Evolutionary conservation across 2,797 vertebrate genomes (phyloP), one percentile per base, ranked within the genome.

Genomic region (Nyctibius grandis): DNA sequence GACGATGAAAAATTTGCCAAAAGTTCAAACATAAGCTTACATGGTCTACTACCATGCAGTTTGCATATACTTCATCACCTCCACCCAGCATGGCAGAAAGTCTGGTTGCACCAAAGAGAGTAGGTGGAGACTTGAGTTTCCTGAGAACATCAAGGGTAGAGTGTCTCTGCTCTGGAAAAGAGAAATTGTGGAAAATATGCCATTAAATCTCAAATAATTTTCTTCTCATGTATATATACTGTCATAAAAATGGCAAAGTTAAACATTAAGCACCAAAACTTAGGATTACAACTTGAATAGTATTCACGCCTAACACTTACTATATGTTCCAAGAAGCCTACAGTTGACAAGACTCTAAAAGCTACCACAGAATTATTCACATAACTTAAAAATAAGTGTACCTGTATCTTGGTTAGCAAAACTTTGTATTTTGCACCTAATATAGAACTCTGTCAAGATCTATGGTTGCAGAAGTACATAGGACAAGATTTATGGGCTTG

Each of bases 1-100:
- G 18, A 81, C 0, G 1, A 86, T 34, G 10, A 69, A 77, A 69
- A 86, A 14, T 3, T 45, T 67, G 15, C 6, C 28, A 22, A 12
- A 91, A 48, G 10, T 69, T 84, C 18, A 81, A 61, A 34, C 10
- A 53, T 38, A 79, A 85, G 28, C 87, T 97, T 97, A 98, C 98
- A 91, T 98, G 97, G 50, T 98, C 97, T 56, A 98, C 97, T 18
- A 98, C 98, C 98, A 98, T 98, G 75, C 96, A 98, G 86, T 98
- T 98, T 65, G 97, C 97, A 42, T 98, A 98, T 23, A 98, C 97
- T 95, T 98, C 97, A 95, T 98, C 99, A 60, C 96, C 98, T 82
- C 98, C 98, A 64, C 98, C 99, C 78, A 99, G 97, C 98, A 99
- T 96, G 31, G 98, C 97, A 59, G 98, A 98, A 85, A 98, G 97